A percentile compares a stretch with the other conserved stretches of the same genome.
phyloP scores from a whole-genome alignment of 2,113 vertebrate genomes.

The Hipposideros armiger region DNA sequence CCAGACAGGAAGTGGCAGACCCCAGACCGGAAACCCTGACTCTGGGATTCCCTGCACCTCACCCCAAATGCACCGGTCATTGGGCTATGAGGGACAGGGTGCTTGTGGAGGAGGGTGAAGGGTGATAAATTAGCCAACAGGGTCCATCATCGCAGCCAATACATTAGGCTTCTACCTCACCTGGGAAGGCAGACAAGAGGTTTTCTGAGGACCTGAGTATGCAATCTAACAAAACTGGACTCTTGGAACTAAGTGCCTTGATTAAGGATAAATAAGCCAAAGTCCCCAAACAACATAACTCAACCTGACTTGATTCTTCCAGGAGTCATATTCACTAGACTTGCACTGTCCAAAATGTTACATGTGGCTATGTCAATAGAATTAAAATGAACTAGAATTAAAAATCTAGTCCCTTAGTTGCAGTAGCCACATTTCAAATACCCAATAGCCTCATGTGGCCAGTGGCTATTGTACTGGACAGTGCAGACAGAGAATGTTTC shows the following conservation, averaged over 20 bases:
- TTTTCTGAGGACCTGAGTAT: background rate
- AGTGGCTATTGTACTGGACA: background rate
- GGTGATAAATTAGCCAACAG: background rate
- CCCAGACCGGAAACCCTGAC: background rate
- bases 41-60: background rate
- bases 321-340: background rate
- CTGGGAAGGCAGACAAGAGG: background rate
- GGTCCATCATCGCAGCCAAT: fast-evolving
- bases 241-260: background rate
- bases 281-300: background rate
- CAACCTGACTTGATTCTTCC: background rate
- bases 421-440: background rate
- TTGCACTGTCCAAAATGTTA: background rate
- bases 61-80: background rate
- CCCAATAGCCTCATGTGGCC: background rate
- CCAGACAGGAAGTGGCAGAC: background rate
- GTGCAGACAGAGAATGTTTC: background rate
- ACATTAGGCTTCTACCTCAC: background rate
- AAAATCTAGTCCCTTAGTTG: background rate
- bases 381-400: slow-evolving; percentile 28
- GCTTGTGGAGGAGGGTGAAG: background rate
- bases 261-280: background rate
- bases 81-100: background rate
- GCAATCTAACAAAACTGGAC: background rate
- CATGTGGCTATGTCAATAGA: background rate